phyloP scores from a whole-genome alignment of 2,797 vertebrate genomes.

The Leucoraja ocellata region DNA sequence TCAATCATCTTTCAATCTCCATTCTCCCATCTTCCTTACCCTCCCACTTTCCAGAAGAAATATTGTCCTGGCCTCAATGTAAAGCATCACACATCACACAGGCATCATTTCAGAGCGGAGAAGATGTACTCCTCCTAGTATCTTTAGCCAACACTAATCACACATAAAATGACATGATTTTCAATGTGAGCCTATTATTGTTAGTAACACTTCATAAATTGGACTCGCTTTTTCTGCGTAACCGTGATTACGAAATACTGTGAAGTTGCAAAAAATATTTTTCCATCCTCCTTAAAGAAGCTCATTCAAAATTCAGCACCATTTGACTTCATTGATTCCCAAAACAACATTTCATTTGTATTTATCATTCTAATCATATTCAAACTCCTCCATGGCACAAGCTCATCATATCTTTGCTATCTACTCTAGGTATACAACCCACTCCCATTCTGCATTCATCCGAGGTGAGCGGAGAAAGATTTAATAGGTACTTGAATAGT shows the following conservation, averaged over 20 bases:
- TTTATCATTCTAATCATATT: background rate
- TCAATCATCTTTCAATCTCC: background rate
- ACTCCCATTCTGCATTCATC: background rate
- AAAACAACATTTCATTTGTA: background rate
- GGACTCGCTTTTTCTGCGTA: too few species aligned
- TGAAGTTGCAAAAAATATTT: too few species aligned
- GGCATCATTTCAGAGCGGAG: background rate
- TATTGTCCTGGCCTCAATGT: background rate
- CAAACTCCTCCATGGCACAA: background rate
- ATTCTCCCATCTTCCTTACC: background rate
- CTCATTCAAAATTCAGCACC: background rate
- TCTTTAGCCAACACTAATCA: too few species aligned
- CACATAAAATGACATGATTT: too few species aligned
- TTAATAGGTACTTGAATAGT: too few species aligned
- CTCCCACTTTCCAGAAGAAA: background rate
- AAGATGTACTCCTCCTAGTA: background rate
- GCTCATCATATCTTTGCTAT: background rate
- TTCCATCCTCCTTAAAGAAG: background rate
- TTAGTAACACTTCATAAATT: too few species aligned
- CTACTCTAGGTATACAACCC: background rate
- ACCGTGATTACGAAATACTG: too few species aligned
- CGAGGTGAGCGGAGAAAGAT: background rate
- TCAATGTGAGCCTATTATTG: too few species aligned
- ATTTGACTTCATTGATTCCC: background rate
- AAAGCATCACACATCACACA: background rate